A percentile compares a stretch with the other conserved stretches of the same genome.
phyloP scores from a whole-genome alignment of 2,888 invertebrate species.

The Busseola fusca region DNA sequence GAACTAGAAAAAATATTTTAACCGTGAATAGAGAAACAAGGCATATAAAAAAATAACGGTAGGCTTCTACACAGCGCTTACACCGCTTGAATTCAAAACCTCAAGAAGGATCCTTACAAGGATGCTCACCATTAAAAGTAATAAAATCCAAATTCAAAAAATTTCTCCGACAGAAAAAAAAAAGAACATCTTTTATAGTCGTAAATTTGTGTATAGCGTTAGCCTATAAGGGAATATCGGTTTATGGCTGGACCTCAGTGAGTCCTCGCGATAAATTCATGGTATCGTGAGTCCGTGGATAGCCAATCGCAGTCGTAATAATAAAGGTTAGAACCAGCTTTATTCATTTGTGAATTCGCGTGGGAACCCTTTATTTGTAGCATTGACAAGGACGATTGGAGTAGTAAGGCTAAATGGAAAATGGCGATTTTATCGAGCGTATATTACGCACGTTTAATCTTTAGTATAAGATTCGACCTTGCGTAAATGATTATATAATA shows the following conservation, averaged over 20 bases:
- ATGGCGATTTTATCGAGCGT: slow-evolving; percentile 30
- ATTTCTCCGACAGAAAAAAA: slow-evolving; percentile 30
- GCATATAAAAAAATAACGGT: background rate
- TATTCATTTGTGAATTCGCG: slow-evolving; percentile 67
- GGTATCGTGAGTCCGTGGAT: slow-evolving; percentile 72
- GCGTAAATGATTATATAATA: no score
- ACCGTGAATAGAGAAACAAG: background rate
- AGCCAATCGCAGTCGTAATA: slow-evolving; percentile 73
- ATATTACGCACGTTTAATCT: slow-evolving; percentile 34
- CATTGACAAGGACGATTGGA: slow-evolving; percentile 46
- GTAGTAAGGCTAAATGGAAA: slow-evolving; percentile 38
- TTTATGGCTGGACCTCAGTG: slow-evolving; percentile 65
- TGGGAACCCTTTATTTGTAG: slow-evolving; percentile 67
- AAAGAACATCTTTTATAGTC: slow-evolving; percentile 37
- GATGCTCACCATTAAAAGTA: slow-evolving; percentile 72
- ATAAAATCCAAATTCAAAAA: slow-evolving; percentile 76
- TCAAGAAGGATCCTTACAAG: slow-evolving; percentile 47
- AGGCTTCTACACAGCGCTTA: slow-evolving; percentile 41
- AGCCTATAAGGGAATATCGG: slow-evolving; percentile 61
- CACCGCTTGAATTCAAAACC: slow-evolving; percentile 31
- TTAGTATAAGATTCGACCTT: slow-evolving; percentile 36
- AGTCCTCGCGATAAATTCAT: slow-evolving; percentile 72
- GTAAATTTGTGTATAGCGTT: slow-evolving; percentile 56
- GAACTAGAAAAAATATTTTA: background rate
- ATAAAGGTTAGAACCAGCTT: slow-evolving; percentile 66